Conservation (phyloP, 2,113 vertebrate species). For the Lepidiolamprologus cunningtoni region DNA sequence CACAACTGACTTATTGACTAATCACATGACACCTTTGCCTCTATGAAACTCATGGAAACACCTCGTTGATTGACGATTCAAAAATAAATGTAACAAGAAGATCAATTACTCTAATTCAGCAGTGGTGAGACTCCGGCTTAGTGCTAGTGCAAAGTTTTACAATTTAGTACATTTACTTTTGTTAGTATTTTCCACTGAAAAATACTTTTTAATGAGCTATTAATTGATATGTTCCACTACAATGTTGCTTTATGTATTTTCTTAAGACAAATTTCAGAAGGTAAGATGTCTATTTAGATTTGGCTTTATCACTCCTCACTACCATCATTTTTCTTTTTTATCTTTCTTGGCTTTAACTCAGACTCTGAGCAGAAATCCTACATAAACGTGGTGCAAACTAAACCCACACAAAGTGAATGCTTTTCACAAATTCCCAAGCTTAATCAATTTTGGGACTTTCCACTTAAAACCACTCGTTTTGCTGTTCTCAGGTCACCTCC, state of each 20-base stretch:
- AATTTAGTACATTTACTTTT: background rate
- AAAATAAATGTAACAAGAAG: background rate
- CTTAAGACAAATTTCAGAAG: background rate
- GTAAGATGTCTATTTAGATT: background rate
- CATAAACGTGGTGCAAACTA: background rate
- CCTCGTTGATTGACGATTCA: background rate
- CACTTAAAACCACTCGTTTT: background rate
- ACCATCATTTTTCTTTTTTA: background rate
- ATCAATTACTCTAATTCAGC: background rate
- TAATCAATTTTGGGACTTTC: background rate
- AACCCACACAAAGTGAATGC: background rate
- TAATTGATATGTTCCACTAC: background rate
- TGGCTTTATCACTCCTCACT: background rate
- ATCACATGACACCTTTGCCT: background rate
- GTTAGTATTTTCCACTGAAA: background rate
- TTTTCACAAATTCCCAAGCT: background rate
- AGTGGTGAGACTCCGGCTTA: background rate
- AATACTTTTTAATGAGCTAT: background rate
- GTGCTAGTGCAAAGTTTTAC: background rate
- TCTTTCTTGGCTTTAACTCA: conserved; percentile 28
- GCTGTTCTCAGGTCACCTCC: background rate
- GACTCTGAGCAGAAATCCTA: background rate
- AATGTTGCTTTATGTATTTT: background rate
- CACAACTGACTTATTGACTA: conserved; percentile 26
- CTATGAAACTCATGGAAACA: background rate